A percentile compares a stretch with the other conserved stretches of the same genome.
phyloP scores from a whole-genome alignment of 2,888 invertebrate species.

The Stratiomys singularior region DNA sequence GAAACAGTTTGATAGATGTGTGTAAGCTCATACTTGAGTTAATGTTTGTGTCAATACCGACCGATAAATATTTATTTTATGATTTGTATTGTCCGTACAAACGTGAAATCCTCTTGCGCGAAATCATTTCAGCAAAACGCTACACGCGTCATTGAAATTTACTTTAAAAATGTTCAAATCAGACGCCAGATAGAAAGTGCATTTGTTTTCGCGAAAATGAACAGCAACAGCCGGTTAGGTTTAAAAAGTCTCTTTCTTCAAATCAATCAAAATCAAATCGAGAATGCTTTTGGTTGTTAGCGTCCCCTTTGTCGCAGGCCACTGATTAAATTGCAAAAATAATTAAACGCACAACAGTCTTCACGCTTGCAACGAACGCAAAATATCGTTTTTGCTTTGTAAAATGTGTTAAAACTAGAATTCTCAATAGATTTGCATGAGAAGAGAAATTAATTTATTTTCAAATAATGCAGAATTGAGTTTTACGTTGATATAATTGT shows the following conservation, averaged over 20 bases:
- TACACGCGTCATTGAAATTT: too few relatives aligned
- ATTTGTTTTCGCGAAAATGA: background rate
- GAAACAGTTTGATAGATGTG: constrained; percentile 12
- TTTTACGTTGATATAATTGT: constrained; percentile 13
- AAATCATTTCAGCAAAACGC: background rate
- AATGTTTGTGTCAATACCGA: constrained; percentile 28
- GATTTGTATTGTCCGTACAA: background rate
- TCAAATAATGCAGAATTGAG: background rate
- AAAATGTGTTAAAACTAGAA: constrained; percentile 7
- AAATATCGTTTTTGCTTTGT: background rate
- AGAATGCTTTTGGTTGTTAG: too few relatives aligned
- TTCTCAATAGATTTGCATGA: background rate
- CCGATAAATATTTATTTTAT: constrained; percentile 7
- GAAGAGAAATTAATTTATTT: constrained; percentile 10
- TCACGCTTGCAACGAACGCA: background rate
- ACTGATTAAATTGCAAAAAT: background rate
- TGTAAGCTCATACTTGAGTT: constrained; percentile 28
- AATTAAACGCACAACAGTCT: background rate
- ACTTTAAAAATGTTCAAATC: background rate
- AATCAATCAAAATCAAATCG: too few relatives aligned
- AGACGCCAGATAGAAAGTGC: background rate
- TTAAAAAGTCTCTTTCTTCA: too few relatives aligned
- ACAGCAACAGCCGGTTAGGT: too few relatives aligned
- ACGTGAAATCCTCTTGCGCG: background rate
- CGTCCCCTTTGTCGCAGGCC: too few relatives aligned